Evolutionary conservation across 2,888 invertebrate species (phyloP).

Genomic region (Spilarctia lutea): DNA sequence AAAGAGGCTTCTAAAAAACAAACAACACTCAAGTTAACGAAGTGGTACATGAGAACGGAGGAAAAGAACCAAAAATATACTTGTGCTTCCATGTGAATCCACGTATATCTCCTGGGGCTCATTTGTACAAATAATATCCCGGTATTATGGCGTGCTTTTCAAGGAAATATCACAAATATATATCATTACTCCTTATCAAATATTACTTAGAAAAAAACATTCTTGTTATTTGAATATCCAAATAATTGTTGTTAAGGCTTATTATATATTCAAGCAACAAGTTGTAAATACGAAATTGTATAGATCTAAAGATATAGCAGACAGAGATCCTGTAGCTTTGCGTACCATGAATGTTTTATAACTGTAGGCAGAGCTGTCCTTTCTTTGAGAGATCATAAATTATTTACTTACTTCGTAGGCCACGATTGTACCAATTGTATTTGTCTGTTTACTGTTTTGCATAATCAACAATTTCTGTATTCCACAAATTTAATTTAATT

Average conservation of each 20-base stretch:
- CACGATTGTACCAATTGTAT: slow-evolving; percentile 32
- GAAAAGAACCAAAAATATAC: neutral
- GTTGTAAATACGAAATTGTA: slow-evolving; percentile 20
- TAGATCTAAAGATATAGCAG: slow-evolving; percentile 9
- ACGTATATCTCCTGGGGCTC: neutral
- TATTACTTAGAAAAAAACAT: slow-evolving; percentile 22
- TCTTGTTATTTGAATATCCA: slow-evolving; percentile 28
- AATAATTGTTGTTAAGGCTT: slow-evolving; percentile 18
- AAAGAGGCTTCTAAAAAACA: neutral
- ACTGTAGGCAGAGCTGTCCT: slow-evolving; percentile 47
- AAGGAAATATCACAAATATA: slow-evolving; percentile 18
- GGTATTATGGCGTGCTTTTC: slow-evolving; percentile 20
- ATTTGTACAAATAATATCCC: slow-evolving; percentile 13
- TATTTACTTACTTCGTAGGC: slow-evolving; percentile 52
- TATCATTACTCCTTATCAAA: slow-evolving; percentile 32
- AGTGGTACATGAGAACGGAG: neutral
- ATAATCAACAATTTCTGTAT: slow-evolving; percentile 34
- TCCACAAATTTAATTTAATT: slow-evolving; percentile 15
- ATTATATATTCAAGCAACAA: slow-evolving; percentile 28
- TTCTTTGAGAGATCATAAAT: slow-evolving; percentile 57
- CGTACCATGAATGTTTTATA: slow-evolving; percentile 59
- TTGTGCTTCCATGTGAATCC: neutral
- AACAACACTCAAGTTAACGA: neutral
- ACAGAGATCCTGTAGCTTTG: slow-evolving; percentile 32
- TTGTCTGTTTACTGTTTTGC: slow-evolving; percentile 30